A percentile compares a stretch with the other conserved stretches of the same genome.
Evolutionary conservation across 2,797 vertebrate species (phyloP).

Genomic region (Zalophus californianus): DNA sequence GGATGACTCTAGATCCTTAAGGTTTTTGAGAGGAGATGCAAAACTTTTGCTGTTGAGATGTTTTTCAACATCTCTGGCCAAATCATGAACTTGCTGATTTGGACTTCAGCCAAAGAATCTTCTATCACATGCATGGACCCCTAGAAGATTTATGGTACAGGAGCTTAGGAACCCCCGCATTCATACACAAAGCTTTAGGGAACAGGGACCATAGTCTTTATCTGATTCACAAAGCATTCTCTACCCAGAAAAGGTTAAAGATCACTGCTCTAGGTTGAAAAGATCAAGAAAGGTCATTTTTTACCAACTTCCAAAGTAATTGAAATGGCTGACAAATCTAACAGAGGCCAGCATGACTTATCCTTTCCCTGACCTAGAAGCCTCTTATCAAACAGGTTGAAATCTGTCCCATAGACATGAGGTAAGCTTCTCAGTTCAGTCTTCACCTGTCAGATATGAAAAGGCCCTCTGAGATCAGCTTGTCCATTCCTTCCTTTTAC

Average conservation of each 20-base stretch:
- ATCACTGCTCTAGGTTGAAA: background rate
- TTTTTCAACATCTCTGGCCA: background rate
- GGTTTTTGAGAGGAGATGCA: background rate
- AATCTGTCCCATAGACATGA: background rate
- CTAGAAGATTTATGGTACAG: background rate
- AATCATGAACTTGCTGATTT: background rate
- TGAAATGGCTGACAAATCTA: background rate
- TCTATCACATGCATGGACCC: background rate
- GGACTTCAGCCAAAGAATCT: background rate
- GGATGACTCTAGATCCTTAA: background rate
- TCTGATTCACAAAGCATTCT: background rate
- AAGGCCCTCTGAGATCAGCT: background rate
- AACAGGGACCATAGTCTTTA: background rate
- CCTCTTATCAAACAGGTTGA: background rate
- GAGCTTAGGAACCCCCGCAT: background rate
- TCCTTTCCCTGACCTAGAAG: background rate
- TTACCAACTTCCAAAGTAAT: background rate
- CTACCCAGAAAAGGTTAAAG: background rate
- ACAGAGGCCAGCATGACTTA: background rate
- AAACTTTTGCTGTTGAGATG: background rate
- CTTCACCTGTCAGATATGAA: background rate
- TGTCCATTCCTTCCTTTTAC: background rate
- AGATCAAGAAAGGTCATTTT: background rate
- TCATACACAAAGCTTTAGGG: background rate
- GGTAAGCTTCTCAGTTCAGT: background rate